Evolutionary conservation across 2,797 vertebrate species (phyloP).

Genomic region (Nyctalus aviator): DNA sequence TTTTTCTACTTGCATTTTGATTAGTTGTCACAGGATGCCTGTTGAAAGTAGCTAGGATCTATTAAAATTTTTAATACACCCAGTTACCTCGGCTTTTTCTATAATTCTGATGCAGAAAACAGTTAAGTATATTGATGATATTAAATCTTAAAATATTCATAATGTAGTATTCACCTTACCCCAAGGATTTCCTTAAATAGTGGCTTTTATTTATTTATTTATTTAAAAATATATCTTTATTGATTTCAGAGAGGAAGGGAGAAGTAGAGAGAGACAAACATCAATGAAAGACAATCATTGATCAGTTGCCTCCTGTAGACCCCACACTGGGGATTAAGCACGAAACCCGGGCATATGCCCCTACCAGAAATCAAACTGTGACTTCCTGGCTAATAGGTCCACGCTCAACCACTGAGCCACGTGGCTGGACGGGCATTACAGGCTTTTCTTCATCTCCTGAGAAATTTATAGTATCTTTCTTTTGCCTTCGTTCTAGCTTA

Average conservation of each 20-base stretch:
- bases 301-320: too few species aligned
- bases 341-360: too few species aligned
- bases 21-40: conserved; percentile 60
- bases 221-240: too few species aligned
- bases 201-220: too few species aligned
- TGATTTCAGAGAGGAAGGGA: too few species aligned
- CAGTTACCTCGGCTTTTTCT: background rate
- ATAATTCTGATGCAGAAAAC: background rate
- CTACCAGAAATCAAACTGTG: too few species aligned
- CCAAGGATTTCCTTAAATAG: background rate
- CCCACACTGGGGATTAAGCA: too few species aligned
- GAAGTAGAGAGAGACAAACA: too few species aligned
- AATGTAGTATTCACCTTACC: conserved; percentile 9
- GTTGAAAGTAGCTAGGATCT: conserved; percentile 42
- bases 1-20: conserved; percentile 52
- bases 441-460: background rate
- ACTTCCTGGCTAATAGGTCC: too few species aligned
- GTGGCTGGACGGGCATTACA: background rate
- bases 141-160: conserved; percentile 28
- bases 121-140: conserved; percentile 1
- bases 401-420: too few species aligned
- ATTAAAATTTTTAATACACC: background rate
- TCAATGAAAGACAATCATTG: too few species aligned
- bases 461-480: background rate
- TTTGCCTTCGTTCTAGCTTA: background rate